These are phyloP conservation scores for Melinopterus prodromus DNA, from an alignment of 2,888 invertebrate species.

Conservation along the genomic window DNA sequence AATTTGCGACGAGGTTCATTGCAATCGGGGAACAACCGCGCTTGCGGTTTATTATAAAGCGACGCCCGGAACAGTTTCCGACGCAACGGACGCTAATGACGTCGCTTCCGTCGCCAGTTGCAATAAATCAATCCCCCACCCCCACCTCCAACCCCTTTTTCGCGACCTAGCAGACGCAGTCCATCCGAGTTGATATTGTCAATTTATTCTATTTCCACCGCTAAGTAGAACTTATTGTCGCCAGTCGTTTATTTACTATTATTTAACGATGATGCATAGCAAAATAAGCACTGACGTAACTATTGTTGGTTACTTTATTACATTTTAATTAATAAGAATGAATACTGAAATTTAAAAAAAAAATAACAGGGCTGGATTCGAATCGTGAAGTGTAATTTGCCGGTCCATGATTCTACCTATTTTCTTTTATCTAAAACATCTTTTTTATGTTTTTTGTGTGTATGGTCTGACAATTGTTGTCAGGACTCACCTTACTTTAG, in stretches of 20 bases:
- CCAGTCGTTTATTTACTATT: too few relatives aligned
- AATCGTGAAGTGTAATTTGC: too few relatives aligned
- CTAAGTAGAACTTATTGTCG: background rate
- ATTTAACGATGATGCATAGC: too few relatives aligned
- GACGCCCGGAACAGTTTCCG: background rate
- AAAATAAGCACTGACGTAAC: too few relatives aligned
- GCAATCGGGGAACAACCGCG: background rate
- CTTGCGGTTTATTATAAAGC: background rate
- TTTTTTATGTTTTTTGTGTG: too few relatives aligned
- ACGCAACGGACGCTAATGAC: background rate
- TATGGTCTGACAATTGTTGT: too few relatives aligned
- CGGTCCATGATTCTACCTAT: too few relatives aligned
- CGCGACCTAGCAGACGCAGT: background rate
- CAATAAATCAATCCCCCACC: background rate
- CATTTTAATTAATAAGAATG: too few relatives aligned
- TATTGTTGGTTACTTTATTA: too few relatives aligned
- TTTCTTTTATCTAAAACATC: too few relatives aligned
- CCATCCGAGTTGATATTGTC: background rate
- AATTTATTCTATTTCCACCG: background rate
- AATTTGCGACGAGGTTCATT: background rate
- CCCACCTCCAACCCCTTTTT: background rate
- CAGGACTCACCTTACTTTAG: background rate
- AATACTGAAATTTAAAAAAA: too few relatives aligned
- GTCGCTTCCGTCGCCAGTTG: background rate
- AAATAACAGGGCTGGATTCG: too few relatives aligned